A percentile compares a stretch with the other conserved stretches of the same genome.
Evolutionary conservation across 2,113 vertebrate species (phyloP).

Genomic region (Spermophilus dauricus): DNA sequence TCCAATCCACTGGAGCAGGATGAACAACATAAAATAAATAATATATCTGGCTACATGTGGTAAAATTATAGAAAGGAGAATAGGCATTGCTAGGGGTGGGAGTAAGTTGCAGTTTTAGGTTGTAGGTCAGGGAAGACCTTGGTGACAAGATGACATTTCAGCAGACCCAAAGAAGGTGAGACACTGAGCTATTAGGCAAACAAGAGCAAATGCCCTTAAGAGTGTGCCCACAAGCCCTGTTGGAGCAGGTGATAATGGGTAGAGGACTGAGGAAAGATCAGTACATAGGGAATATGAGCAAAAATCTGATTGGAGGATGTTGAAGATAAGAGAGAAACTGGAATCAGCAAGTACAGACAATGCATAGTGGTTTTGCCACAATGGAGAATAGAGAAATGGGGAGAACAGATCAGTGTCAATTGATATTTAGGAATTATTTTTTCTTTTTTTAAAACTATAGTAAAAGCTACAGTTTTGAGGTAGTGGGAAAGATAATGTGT

Average conservation of each 20-base stretch:
- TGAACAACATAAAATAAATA: not conserved
- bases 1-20: not conserved
- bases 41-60: not conserved
- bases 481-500: not conserved
- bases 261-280: not conserved
- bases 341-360: not conserved
- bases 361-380: not conserved
- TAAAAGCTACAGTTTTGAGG: not conserved
- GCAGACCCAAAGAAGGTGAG: not conserved
- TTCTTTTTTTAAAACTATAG: not conserved
- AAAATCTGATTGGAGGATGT: not conserved
- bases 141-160: constrained; percentile 10
- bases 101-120: not conserved
- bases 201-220: not conserved
- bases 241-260: not conserved
- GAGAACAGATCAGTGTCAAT: not conserved
- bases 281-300: not conserved
- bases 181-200: not conserved
- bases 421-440: not conserved
- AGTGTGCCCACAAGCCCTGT: not conserved
- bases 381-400: not conserved
- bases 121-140: not conserved
- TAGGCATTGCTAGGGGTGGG: not conserved
- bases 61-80: not conserved
- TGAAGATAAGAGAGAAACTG: not conserved